These are phyloP conservation scores for Ammodramus savannarum DNA, from an alignment of 2,113 vertebrate genomes.

Conservation along the genomic window DNA sequence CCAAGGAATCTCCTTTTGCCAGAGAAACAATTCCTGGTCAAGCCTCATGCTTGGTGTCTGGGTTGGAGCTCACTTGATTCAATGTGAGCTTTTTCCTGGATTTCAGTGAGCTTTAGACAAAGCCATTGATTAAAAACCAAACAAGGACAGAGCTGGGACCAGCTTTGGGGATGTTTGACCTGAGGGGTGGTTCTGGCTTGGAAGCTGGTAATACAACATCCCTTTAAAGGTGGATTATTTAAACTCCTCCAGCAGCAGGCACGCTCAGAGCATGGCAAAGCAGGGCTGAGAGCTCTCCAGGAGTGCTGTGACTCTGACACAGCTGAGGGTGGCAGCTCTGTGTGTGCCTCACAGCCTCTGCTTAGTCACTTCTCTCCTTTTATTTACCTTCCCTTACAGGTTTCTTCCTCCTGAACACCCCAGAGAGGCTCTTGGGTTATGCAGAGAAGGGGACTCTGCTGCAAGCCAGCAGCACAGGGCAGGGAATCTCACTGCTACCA, in stretches of 20 bases:
- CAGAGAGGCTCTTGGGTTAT: fast-evolving
- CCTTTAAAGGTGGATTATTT: not conserved
- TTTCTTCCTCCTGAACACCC: not conserved
- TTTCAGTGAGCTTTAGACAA: not conserved
- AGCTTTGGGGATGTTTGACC: not conserved
- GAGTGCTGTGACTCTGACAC: not conserved
- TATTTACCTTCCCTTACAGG: not conserved
- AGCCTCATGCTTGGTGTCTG: not conserved
- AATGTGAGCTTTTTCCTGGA: not conserved
- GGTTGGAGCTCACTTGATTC: not conserved
- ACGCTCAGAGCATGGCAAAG: fast-evolving
- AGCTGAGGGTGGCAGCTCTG: not conserved
- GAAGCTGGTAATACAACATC: not conserved
- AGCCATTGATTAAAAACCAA: not conserved
- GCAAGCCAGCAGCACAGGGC: not conserved
- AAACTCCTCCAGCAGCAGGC: not conserved
- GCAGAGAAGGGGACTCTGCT: not conserved
- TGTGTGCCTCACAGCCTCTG: not conserved
- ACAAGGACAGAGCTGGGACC: not conserved
- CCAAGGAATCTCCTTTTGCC: not conserved
- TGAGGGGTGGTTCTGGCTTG: not conserved
- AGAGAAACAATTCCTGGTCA: not conserved
- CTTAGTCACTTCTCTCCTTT: not conserved
- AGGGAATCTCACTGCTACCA: not conserved
- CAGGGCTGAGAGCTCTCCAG: not conserved